Evolutionary conservation across 2,113 vertebrate species (phyloP).

Genomic region (Aphelocoma coerulescens): DNA sequence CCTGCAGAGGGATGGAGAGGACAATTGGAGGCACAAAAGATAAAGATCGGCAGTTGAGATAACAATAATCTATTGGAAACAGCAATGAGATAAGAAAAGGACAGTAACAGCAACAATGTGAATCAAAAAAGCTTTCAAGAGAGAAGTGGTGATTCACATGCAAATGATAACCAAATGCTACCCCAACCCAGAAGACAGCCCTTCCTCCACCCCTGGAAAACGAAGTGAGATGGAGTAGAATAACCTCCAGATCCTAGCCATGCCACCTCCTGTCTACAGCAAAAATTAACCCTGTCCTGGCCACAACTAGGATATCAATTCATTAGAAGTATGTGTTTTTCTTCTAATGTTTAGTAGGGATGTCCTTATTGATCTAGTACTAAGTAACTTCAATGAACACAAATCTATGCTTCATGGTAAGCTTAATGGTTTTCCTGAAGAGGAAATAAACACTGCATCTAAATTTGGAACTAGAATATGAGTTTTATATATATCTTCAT

Average conservation of each 20-base stretch:
- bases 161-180: neutral
- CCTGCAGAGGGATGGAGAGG: neutral
- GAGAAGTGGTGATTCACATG: neutral
- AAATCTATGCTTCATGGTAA: neutral
- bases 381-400: neutral
- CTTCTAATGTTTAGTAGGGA: neutral
- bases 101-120: neutral
- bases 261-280: neutral
- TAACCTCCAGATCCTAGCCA: neutral
- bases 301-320: neutral
- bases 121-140: neutral
- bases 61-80: neutral
- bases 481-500: neutral
- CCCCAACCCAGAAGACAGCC: neutral
- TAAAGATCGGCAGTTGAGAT: neutral
- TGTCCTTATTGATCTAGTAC: neutral
- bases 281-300: neutral
- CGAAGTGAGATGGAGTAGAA: neutral
- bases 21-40: neutral
- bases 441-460: neutral
- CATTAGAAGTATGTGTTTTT: neutral
- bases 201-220: neutral
- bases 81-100: neutral
- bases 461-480: neutral
- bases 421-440: neutral